Evolutionary conservation across 2,113 vertebrate species (phyloP).

Genomic region (Phyllostomus discolor): DNA sequence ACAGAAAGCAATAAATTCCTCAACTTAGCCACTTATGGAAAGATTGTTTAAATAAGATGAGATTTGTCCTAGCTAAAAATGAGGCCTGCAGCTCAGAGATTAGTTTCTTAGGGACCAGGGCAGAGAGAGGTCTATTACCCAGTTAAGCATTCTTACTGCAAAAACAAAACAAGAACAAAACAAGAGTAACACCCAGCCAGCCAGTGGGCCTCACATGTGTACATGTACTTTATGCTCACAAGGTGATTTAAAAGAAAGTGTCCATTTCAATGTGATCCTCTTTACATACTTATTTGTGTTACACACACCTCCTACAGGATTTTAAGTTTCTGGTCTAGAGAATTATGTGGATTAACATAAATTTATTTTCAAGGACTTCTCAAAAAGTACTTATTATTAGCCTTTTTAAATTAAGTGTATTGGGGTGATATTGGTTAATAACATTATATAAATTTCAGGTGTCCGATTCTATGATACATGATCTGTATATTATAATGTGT

Average conservation of each 20-base stretch:
- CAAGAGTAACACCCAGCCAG: background rate
- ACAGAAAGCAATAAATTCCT: slow-evolving; percentile 54
- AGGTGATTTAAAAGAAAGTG: background rate
- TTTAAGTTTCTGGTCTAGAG: background rate
- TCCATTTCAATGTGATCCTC: background rate
- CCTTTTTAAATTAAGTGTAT: background rate
- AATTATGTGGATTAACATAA: background rate
- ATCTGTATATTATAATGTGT: background rate
- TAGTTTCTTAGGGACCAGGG: slow-evolving; percentile 23
- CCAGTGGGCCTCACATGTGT: background rate
- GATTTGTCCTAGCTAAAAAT: slow-evolving; percentile 61
- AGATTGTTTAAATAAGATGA: slow-evolving; percentile 64
- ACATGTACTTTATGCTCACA: background rate
- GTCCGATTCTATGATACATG: background rate
- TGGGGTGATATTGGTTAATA: background rate
- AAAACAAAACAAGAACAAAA: background rate
- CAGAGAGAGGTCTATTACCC: background rate
- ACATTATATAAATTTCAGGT: background rate
- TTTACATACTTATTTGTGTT: background rate
- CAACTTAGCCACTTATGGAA: slow-evolving; percentile 45
- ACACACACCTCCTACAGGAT: background rate
- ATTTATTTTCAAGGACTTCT: slow-evolving; percentile 6
- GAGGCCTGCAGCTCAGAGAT: slow-evolving; percentile 20
- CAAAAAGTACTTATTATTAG: background rate
- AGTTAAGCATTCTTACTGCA: background rate